These are phyloP conservation scores for Caenorhabditis elegans DNA, from an alignment of 1,140 invertebrate genomes.

Conservation along the genomic window DNA sequence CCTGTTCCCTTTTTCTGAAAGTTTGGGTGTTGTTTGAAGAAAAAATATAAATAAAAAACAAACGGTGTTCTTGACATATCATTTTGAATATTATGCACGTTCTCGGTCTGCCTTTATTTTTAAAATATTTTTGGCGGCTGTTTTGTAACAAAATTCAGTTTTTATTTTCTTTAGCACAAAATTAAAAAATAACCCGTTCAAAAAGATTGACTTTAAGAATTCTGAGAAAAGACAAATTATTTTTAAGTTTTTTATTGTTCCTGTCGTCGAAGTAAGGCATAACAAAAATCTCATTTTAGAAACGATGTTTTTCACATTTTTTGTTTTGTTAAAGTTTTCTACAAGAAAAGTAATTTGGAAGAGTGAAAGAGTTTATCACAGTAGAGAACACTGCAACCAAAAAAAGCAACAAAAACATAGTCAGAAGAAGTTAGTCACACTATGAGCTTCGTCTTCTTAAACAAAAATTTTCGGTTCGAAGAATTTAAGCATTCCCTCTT, in stretches of 20 bases:
- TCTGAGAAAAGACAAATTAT: too few species aligned
- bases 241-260: too few species aligned
- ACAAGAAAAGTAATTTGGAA: not conserved
- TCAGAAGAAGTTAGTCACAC: constrained; percentile 2
- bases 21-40: not conserved
- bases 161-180: too few species aligned
- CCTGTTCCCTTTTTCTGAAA: not conserved
- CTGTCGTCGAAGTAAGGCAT: too few species aligned
- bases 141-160: too few species aligned
- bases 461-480: too few species aligned
- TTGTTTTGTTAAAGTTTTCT: too few species aligned
- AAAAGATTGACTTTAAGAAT: not conserved
- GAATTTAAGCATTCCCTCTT: not conserved
- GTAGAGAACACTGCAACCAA: too few species aligned
- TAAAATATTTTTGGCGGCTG: too few species aligned
- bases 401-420: constrained; percentile 17
- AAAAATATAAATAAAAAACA: not conserved
- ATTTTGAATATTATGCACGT: not conserved
- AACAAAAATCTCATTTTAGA: not conserved
- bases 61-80: not conserved
- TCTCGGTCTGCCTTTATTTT: too few species aligned
- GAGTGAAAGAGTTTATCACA: constrained; percentile 17
- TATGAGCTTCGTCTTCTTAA: too few species aligned
- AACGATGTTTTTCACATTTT: not conserved
- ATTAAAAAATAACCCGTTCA: too few species aligned